Conservation (phyloP, 1,140 invertebrate species). For the Penaeus chinensis region DNA sequence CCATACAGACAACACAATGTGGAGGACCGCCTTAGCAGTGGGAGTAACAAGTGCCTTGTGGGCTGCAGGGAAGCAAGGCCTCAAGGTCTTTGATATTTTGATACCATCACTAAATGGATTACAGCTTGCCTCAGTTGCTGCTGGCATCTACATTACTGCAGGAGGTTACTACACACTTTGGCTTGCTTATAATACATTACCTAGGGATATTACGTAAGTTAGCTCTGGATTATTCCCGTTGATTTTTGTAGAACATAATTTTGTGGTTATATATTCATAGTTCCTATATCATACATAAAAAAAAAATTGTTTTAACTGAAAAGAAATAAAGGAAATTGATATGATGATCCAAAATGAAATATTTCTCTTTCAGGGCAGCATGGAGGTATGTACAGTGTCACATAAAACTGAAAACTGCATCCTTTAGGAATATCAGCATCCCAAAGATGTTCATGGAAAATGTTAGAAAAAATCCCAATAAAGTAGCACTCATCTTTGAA, state of each 20-base stretch:
- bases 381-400: constrained; percentile 28
- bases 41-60: constrained; percentile 35
- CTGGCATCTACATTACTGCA: constrained; percentile 18
- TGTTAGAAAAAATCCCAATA: constrained; percentile 48
- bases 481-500: constrained; percentile 53
- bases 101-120: constrained; percentile 10
- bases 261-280: not conserved
- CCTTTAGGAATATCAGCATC: constrained; percentile 15
- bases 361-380: constrained; percentile 34
- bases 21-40: constrained; percentile 12
- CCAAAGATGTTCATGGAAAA: constrained; percentile 52
- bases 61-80: constrained; percentile 24
- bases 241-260: not conserved
- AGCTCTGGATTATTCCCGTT: not conserved
- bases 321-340: too few relatives aligned
- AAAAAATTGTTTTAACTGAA: too few relatives aligned
- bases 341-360: not conserved
- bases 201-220: constrained; percentile 38
- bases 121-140: constrained; percentile 13
- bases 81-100: not conserved
- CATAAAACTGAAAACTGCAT: constrained; percentile 31
- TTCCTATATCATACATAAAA: not conserved
- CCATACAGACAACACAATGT: not conserved
- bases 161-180: constrained; percentile 38
- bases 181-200: constrained; percentile 36